Evolutionary conservation across 2,797 vertebrate genomes (phyloP).

Genomic region (Pipistrellus kuhlii): DNA sequence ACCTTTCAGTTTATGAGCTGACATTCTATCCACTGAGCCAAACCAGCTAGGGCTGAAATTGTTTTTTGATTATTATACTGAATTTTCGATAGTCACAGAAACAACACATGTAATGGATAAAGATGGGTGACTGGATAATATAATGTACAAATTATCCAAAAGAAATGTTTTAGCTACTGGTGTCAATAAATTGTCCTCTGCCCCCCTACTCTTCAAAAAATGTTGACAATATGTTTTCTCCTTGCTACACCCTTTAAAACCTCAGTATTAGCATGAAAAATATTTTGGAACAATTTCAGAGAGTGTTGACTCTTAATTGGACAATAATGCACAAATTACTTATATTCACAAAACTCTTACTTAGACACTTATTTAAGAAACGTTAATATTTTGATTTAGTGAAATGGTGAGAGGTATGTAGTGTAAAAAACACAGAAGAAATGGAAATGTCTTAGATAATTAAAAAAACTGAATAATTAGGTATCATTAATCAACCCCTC

Average conservation of each 20-base stretch:
- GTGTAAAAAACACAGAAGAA: background rate
- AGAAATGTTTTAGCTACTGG: conserved; percentile 34
- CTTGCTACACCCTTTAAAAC: background rate
- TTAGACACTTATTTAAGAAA: background rate
- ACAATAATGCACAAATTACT: background rate
- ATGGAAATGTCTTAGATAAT: conserved; percentile 32
- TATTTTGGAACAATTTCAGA: conserved; percentile 3
- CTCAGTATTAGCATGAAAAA: background rate
- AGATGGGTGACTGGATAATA: conserved; percentile 48
- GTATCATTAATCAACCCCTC: background rate
- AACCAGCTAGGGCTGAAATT: background rate
- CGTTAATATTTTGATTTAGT: conserved; percentile 22
- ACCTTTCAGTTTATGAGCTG: no score
- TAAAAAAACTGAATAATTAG: conserved; percentile 17
- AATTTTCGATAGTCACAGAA: conserved; percentile 70
- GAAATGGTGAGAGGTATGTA: background rate
- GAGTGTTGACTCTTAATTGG: background rate
- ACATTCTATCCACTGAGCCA: no score
- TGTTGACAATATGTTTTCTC: background rate
- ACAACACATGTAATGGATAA: conserved; percentile 22
- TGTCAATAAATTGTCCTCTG: background rate
- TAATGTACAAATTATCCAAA: conserved; percentile 43
- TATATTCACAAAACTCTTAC: conserved; percentile 15
- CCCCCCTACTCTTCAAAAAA: conserved; percentile 16
- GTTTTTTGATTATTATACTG: conserved; percentile 49